These are phyloP conservation scores for Nomada flava DNA, from an alignment of 2,888 invertebrate genomes.

Conservation along the genomic window DNA sequence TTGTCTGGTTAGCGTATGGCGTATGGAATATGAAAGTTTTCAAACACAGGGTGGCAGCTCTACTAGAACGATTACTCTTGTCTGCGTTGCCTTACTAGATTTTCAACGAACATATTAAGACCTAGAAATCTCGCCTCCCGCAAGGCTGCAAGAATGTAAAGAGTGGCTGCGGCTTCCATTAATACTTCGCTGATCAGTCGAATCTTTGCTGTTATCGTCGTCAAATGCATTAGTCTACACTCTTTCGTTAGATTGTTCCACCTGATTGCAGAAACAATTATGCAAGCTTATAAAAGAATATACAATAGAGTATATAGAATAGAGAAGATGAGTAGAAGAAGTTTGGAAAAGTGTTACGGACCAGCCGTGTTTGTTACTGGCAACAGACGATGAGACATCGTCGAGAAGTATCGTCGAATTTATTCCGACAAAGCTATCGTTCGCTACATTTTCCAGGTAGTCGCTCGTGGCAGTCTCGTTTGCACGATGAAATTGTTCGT, in stretches of 20 bases:
- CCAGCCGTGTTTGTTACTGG: slow-evolving; percentile 55
- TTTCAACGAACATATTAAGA: slow-evolving; percentile 96
- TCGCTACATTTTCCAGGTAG: slow-evolving; percentile 7
- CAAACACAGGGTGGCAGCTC: too few relatives aligned
- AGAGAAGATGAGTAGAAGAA: neutral
- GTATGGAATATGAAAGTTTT: neutral
- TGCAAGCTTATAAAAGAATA: neutral
- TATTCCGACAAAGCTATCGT: neutral
- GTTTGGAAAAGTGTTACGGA: slow-evolving; percentile 19
- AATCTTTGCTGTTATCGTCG: slow-evolving; percentile 87
- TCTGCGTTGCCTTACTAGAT: slow-evolving; percentile 89
- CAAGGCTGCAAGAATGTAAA: slow-evolving; percentile 93
- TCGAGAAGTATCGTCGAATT: slow-evolving; percentile 31
- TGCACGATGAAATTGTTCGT: neutral
- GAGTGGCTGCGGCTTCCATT: slow-evolving; percentile 92
- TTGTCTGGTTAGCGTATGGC: neutral
- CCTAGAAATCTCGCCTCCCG: slow-evolving; percentile 96
- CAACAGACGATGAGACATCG: neutral
- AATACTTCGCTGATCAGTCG: slow-evolving; percentile 92
- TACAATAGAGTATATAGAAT: too few relatives aligned
- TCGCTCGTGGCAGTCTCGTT: slow-evolving; percentile 1
- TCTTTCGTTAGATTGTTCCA: slow-evolving; percentile 90
- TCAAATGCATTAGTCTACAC: slow-evolving; percentile 89
- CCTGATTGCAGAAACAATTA: slow-evolving; percentile 76
- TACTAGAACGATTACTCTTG: neutral